Percentiles rank a stretch among this genome's conserved stretches.
These are phyloP conservation scores for Eurois occulta DNA, from an alignment of 2,888 invertebrate species.

Conservation along the genomic window DNA sequence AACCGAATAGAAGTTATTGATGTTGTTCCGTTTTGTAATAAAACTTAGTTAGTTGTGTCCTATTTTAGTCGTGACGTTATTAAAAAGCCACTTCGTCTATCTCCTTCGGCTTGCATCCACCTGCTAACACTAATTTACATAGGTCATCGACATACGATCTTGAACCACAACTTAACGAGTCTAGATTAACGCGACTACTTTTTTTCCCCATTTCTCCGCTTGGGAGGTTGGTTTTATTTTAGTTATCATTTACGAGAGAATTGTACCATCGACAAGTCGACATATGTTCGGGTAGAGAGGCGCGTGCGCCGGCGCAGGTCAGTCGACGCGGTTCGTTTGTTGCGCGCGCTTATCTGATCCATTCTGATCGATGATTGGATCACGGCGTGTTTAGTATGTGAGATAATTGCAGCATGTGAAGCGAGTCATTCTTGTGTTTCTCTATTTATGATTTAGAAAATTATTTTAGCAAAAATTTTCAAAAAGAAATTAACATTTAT, in stretches of 20 bases:
- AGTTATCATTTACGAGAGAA: constrained; percentile 84
- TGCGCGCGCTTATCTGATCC: constrained; percentile 81
- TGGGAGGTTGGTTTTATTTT: constrained; percentile 87
- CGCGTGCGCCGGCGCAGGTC: constrained; percentile 81
- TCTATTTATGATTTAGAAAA: constrained; percentile 12
- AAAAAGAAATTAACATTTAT: neutral
- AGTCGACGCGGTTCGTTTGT: constrained; percentile 82
- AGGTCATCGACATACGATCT: constrained; percentile 67
- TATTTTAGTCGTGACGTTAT: constrained; percentile 30
- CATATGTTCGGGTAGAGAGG: constrained; percentile 75
- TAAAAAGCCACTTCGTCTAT: constrained; percentile 26
- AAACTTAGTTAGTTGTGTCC: constrained; percentile 3
- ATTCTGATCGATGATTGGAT: constrained; percentile 60
- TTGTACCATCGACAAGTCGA: constrained; percentile 76
- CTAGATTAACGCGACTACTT: constrained; percentile 59
- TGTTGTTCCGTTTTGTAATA: constrained; percentile 11
- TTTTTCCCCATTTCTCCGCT: constrained; percentile 77
- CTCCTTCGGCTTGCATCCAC: constrained; percentile 44
- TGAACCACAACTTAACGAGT: constrained; percentile 63
- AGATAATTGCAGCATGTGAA: constrained; percentile 49
- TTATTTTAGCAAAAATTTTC: neutral
- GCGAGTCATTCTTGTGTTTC: constrained; percentile 34
- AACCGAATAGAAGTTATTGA: constrained; percentile 8
- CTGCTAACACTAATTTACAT: constrained; percentile 66
- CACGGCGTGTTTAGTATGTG: constrained; percentile 54